Base-by-base conservation (phyloP, 1,140 invertebrate species). In the Centruroides vittatus region DNA sequence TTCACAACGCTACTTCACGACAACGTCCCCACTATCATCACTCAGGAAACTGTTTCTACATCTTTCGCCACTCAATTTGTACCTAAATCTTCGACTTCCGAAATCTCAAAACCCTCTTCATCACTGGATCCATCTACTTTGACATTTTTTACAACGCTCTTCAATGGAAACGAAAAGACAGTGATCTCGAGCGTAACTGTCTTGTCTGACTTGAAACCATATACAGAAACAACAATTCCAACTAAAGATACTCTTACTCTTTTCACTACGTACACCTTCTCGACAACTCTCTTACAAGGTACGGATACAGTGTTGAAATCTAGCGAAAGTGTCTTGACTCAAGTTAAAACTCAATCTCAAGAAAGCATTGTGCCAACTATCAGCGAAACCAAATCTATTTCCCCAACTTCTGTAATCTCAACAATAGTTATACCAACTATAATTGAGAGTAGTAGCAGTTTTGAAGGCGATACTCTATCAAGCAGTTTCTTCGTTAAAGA, bases 1-100 rank as follows among this genome's bases (percentile, higher is more conserved):
- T 70, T 65, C 36, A 70, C 68, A 10, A 70, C 69, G 10, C 49
- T 67, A 9, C 68, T 69, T 36, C 62, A 58, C n/a, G 67, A 63
- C 41, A 61, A 61, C 3, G 66, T 56, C 23, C 63, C 65, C 13
- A 60, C 62, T 34, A 47, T 69, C 11, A 59, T 60, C 7, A 65
- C 59, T 55, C 52, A 67, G 11, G 63, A 69, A 57, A 65, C 65
- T 49, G 56, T 63, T 55, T 61, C 65, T 5, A 65, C 65, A 8
- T 67, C 66, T 47, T 62, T 67, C 41, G 59, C 68, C 10, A 69
- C 68, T 34, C 55, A 68, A 4, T 69, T 65, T 57, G 65, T 69
- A 13, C 65, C 63, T 5, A 47, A 53, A n/a, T 46, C 23, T 59
- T 47, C 35, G 5, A 5, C 54, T 1, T 35, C 41, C 5, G 55